Evolutionary conservation across 1,140 invertebrate genomes (phyloP).

Genomic region (Aleiodes sp.): DNA sequence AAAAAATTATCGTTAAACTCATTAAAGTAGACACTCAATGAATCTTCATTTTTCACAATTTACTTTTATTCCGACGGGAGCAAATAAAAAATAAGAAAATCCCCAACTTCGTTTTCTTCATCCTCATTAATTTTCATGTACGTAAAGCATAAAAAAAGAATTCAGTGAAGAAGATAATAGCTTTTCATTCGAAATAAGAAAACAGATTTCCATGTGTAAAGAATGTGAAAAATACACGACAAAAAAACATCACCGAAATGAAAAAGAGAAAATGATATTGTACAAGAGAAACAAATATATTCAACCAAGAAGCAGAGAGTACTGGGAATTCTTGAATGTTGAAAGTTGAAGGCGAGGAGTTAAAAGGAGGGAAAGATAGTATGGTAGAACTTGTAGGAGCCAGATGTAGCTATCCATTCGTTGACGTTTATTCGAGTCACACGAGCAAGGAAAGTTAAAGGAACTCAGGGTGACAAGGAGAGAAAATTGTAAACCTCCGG

Average conservation of each 20-base stretch:
- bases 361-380: constrained; percentile 21
- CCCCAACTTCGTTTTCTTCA: too few species aligned
- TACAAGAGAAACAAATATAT: not conserved
- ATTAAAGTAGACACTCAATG: too few species aligned
- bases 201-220: too few species aligned
- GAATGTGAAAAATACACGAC: too few species aligned
- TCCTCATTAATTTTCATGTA: too few species aligned
- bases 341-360: constrained; percentile 8
- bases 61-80: too few species aligned
- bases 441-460: constrained; percentile 31
- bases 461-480: constrained; percentile 13
- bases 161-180: too few species aligned
- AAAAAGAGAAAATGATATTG: not conserved
- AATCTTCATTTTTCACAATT: too few species aligned
- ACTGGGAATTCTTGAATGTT: not conserved
- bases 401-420: constrained; percentile 32
- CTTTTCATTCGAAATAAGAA: too few species aligned
- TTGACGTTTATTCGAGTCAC: constrained; percentile 39
- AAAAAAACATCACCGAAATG: too few species aligned
- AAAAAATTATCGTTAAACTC: not conserved
- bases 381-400: constrained; percentile 13
- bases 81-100: too few species aligned
- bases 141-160: too few species aligned
- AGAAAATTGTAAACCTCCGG: constrained; percentile 8
- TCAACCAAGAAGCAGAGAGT: constrained; percentile 11